Percentiles rank a stretch among this genome's conserved stretches.
Conservation (phyloP, 2,797 vertebrate genomes). For the Hapalemur alaotrensis region DNA sequence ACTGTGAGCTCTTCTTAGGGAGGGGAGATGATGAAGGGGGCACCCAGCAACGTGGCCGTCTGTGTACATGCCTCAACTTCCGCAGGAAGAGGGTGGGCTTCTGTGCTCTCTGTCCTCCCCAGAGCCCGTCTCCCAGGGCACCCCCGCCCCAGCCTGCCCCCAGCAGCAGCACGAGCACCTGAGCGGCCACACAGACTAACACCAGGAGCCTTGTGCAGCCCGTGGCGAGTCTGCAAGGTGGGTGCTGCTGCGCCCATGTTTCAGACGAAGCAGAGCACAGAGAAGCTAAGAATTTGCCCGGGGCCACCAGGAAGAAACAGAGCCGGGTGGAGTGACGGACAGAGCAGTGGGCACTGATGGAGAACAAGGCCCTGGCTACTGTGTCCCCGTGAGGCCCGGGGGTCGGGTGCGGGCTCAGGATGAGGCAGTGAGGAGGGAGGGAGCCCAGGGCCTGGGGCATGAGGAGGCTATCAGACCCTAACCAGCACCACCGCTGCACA, state of each 20-base stretch:
- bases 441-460: background rate
- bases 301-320: background rate
- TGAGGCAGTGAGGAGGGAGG: background rate
- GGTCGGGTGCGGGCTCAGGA: background rate
- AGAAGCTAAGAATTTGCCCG: background rate
- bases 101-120: background rate
- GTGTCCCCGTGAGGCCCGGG: background rate
- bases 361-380: no score
- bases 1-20: background rate
- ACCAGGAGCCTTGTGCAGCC: background rate
- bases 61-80: background rate
- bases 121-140: background rate
- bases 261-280: background rate
- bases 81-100: background rate
- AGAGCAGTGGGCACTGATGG: no score
- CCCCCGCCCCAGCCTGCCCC: background rate
- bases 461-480: fast-evolving
- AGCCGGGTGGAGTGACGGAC: background rate
- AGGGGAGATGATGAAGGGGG: background rate
- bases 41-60: background rate
- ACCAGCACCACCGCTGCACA: background rate
- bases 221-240: fast-evolving
- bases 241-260: background rate
- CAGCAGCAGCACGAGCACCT: background rate
- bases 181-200: background rate